Evolutionary conservation across 2,797 vertebrate genomes (phyloP), one percentile per base, ranked within the genome.

Genomic region (Pantherophis vulpinus): DNA sequence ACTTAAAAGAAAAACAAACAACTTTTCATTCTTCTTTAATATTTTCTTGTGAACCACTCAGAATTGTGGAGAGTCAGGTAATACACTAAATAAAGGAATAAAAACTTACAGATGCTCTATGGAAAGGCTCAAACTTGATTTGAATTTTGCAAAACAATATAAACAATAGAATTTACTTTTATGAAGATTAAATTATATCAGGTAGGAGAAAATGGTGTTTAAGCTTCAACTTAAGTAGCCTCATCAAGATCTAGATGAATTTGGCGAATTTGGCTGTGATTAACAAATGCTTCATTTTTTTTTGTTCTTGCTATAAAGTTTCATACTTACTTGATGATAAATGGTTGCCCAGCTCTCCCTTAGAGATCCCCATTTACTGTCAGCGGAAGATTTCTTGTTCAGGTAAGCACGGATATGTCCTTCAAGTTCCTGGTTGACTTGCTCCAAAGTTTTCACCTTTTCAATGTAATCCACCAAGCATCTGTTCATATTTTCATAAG

Each of bases 381-480:
- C 98, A 1, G 97, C 98, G 61, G 97, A 97, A 0, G 98, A 98
- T 92, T 98, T 98, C 95, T 98, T 98, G 96, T 99, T 98, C 96
- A 99, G 97, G 88, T 98, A 98, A 59, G 97, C 96, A 1, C 98
- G 96, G 94, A 99, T 99, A 93, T 99, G 98, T 20, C 98, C 97
- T 94, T 99, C 99, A 96, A 99, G 97, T 96, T 99, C 98, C 86
- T 98, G 98, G 97, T 99, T 99, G 91, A 99, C 97, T 91, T 98
- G 98, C 94, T 99, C 99, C 12, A 99, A 98, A 0, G 98, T 98
- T 0, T 97, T 97, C 37, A 99, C 99, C 96, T 99, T 99, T 96
- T 99, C 98, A 0, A 98, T 97, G 95, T 99, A 99, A 94, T 99
- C 99, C 97, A 98, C 97, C 96, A 99, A 97, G 96, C 98, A 98